These are phyloP conservation scores for Proctacanthus coquilletti DNA, from an alignment of 1,140 invertebrate species.

Conservation along the genomic window DNA sequence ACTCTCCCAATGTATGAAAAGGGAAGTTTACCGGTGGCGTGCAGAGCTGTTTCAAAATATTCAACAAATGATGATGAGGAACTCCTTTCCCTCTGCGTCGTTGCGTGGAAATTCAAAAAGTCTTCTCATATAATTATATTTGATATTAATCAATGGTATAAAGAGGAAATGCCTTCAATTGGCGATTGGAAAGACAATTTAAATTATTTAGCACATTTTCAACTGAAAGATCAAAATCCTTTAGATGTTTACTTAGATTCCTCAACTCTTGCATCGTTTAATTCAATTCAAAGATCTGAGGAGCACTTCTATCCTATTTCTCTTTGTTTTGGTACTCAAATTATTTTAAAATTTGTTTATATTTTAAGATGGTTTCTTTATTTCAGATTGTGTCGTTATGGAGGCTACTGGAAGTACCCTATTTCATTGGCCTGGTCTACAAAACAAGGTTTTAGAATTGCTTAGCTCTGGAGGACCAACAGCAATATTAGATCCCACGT, in stretches of 20 bases:
- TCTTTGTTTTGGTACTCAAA: conserved; percentile 46
- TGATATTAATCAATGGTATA: conserved; percentile 92
- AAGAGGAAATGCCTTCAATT: conserved; percentile 72
- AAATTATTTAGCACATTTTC: conserved; percentile 17
- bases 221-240: conserved; percentile 11
- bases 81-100: conserved; percentile 19
- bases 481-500: conserved; percentile 47
- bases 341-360: not conserved
- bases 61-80: conserved; percentile 19
- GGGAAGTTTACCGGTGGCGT: conserved; percentile 10
- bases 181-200: conserved; percentile 2
- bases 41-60: conserved; percentile 11
- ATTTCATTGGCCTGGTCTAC: conserved; percentile 44
- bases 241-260: conserved; percentile 25
- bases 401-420: conserved; percentile 32
- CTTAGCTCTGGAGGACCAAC: conserved; percentile 45
- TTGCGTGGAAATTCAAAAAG: conserved; percentile 28
- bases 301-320: conserved; percentile 72
- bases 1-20: conserved; percentile 12
- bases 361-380: not conserved
- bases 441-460: conserved; percentile 44
- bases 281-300: conserved; percentile 38
- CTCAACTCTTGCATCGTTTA: conserved; percentile 28
- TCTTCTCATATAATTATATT: conserved; percentile 43
- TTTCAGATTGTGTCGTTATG: conserved; percentile 35